Evolutionary conservation across 1,140 invertebrate species (phyloP), one percentile per base, ranked within the genome.

Genomic region (Trichonephila inaurata): DNA sequence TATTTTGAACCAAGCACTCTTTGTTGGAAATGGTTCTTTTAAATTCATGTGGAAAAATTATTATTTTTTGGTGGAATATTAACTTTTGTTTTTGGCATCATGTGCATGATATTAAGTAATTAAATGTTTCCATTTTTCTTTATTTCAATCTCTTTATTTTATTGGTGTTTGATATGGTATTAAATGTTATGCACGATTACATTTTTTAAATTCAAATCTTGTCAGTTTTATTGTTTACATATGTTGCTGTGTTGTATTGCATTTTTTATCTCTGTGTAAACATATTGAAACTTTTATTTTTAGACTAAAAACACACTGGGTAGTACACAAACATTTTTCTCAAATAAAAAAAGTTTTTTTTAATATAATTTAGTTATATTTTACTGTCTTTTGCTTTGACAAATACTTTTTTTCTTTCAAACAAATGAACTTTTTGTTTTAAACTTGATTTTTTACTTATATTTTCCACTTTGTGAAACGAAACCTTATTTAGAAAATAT

Each of bases 1-100:
- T 33, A 40, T 77, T 33, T 77, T 18, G 72, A 40, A 33, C 24
- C 28, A 40, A 77, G 72, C 72, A 77, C 72, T 77, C 72, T 77
- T 33, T 77, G 72, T 77, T 33, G 28, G 51, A 77, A 33, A 40
- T 77, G 72, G 72, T 77, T 77, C 28, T 77, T 77, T 18, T 69
- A n/a, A 69, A 33, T 18, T 77, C 16, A 77, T 77, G 28, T 77
- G 24, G 18, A 40, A 77, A 7, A 40, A 33, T 33, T 77, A 33
- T 33, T 77, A 14, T 77, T 33, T 51, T 64, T 64, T 40, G 28
- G 33, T 77, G 33, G 51, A 77, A 77, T 33, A 33, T 77, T 77
- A 33, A 18, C 28, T 40, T 77, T 77, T 77, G 72, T 40, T 77
- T 40, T 77, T 77, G 18, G 72, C 72, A 77, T 77, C 28, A 77